A percentile compares a stretch with the other conserved stretches of the same genome.
Conservation (phyloP, 2,888 invertebrate genomes). For the Lathronympha strigana region DNA sequence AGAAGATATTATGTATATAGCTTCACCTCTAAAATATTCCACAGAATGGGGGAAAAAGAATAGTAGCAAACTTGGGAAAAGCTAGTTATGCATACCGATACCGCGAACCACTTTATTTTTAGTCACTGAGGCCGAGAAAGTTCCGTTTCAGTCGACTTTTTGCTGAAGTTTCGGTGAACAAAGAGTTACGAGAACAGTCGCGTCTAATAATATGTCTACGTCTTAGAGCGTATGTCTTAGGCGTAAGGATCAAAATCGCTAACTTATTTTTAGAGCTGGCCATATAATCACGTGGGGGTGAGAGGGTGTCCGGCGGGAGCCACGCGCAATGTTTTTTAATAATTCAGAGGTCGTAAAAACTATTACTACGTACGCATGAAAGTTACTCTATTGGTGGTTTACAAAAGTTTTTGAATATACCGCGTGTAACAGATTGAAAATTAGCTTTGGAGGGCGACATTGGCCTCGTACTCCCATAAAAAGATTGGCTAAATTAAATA, state of each 20-base stretch:
- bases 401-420: background rate
- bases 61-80: conserved; percentile 29
- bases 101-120: conserved; percentile 34
- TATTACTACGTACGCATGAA: background rate
- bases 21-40: conserved; percentile 30
- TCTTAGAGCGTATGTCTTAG: too few relatives aligned
- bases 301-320: background rate
- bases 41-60: conserved; percentile 28
- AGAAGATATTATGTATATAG: conserved; percentile 38
- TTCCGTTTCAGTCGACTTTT: conserved; percentile 29
- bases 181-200: conserved; percentile 22
- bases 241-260: too few relatives aligned
- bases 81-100: conserved; percentile 39
- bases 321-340: conserved; percentile 13
- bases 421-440: too few relatives aligned
- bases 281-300: conserved; percentile 11
- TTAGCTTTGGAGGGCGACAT: too few relatives aligned
- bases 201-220: too few relatives aligned
- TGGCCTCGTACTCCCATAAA: too few relatives aligned
- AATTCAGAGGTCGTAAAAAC: conserved; percentile 10
- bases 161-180: conserved; percentile 25
- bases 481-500: too few relatives aligned
- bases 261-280: too few relatives aligned
- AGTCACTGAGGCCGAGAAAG: conserved; percentile 23
- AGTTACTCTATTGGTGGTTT: background rate